These are phyloP conservation scores for Astur gentilis DNA, from an alignment of 2,113 vertebrate species.

Conservation along the genomic window DNA sequence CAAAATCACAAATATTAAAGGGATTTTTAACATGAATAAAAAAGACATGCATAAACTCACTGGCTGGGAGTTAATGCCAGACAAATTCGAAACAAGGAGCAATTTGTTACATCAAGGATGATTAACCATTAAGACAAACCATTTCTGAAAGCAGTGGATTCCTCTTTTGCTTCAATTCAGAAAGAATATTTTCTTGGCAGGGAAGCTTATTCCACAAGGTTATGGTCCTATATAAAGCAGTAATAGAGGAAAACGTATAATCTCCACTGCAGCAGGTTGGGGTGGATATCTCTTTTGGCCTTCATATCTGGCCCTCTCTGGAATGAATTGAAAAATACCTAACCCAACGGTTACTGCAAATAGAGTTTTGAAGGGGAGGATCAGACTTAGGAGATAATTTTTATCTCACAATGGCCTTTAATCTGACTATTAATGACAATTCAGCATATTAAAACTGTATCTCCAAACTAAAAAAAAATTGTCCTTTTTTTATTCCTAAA, in stretches of 20 bases:
- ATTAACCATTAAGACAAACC: background rate
- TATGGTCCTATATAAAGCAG: background rate
- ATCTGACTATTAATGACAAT: background rate
- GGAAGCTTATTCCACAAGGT: background rate
- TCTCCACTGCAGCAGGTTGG: background rate
- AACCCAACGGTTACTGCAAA: background rate
- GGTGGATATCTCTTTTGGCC: background rate
- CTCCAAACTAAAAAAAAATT: background rate
- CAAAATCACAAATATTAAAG: background rate
- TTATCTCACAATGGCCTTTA: background rate
- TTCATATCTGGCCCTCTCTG: background rate
- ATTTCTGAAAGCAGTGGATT: background rate
- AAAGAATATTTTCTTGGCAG: background rate
- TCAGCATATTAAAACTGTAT: background rate
- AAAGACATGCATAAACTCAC: background rate
- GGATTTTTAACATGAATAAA: background rate
- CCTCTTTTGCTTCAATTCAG: background rate
- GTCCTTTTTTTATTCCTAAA: background rate
- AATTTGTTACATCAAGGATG: constrained; percentile 15
- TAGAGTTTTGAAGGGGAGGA: background rate
- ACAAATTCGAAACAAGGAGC: constrained; percentile 21
- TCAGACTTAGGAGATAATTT: background rate
- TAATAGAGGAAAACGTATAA: background rate
- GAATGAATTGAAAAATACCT: background rate
- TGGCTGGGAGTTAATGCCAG: background rate